Conservation (phyloP, 2,113 vertebrate genomes). For the Platichthys flesus region DNA sequence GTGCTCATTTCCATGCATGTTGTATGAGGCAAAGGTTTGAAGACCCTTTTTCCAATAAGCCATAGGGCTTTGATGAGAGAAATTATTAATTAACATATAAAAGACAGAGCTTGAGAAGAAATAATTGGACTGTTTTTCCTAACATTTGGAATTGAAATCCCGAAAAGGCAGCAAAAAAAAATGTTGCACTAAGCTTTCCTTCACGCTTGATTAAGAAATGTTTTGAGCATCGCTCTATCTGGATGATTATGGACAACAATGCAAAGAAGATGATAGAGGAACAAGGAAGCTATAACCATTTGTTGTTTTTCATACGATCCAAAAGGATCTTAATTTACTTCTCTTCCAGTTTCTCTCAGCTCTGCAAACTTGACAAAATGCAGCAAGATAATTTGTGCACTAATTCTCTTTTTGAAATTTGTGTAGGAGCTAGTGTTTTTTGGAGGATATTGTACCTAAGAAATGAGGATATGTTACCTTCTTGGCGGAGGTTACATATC, state of each 20-base stretch:
- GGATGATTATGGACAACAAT: conserved; percentile 14
- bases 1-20: too few relatives aligned
- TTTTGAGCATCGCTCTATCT: conserved; percentile 17
- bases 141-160: conserved; percentile 2
- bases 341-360: not conserved
- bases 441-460: not conserved
- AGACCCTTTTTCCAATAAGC: not conserved
- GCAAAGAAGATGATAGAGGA: not conserved
- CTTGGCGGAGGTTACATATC: too few relatives aligned
- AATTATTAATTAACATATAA: conserved; percentile 38
- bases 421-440: not conserved
- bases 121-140: conserved; percentile 27
- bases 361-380: not conserved
- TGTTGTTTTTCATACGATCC: not conserved
- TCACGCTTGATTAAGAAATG: not conserved
- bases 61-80: conserved; percentile 12
- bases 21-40: not conserved
- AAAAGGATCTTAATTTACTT: not conserved
- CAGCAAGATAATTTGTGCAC: not conserved
- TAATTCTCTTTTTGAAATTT: not conserved
- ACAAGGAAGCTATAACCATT: not conserved
- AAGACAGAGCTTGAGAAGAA: conserved; percentile 38
- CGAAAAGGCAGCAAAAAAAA: conserved; percentile 13
- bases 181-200: not conserved
- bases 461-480: not conserved